Evolutionary conservation across 2,888 invertebrate genomes (phyloP), one percentile per base, ranked within the genome.

Genomic region (Meiosimyza platycephala): DNA sequence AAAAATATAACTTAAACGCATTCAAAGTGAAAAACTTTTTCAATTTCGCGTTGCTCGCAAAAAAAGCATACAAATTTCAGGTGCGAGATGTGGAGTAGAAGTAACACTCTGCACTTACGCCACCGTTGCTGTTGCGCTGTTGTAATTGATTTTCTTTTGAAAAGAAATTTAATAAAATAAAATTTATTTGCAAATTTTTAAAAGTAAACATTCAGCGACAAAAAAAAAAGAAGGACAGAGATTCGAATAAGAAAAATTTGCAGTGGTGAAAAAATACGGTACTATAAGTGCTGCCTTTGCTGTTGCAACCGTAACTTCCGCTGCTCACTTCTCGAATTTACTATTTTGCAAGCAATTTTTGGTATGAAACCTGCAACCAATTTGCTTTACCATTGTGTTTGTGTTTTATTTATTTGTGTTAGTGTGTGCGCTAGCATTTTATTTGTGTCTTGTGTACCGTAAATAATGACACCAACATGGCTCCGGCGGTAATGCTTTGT

Each of bases 21-120:
- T 47, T 63, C 16, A 63, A 63, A 63, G 48, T 63, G 40, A 18
- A 54, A 66, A 54, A 66, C 55, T 66, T 66, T 66, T 54, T 54
- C 54, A 66, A 66, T 66, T 66, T 66, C 55, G 54, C 9, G 40
- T 6, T 40, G 55, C 33, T 40, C 9, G 9, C 54, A 54, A 13
- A 63, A 64, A 16, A 64, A 22, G 63, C 22, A 50, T 15, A 18
- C 28, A 64, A 48, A 64, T 50, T 28, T 16, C 22, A 57, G 11
- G 28, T n/a, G 2, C 22, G 18, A 57, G 28, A 22, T 7, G 6
- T 57, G 12, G 12, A 11, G 18, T 18, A 15, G 28, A 12, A 57
- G 28, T 15, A 18, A 28, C 18, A 15, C 28, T 40, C 9, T 40
- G 9, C 40, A 40, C 40, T 40, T 40, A 40, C 40, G 2, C 0